phyloP scores from a whole-genome alignment of 2,888 invertebrate species.

The Drosophila putrida region DNA sequence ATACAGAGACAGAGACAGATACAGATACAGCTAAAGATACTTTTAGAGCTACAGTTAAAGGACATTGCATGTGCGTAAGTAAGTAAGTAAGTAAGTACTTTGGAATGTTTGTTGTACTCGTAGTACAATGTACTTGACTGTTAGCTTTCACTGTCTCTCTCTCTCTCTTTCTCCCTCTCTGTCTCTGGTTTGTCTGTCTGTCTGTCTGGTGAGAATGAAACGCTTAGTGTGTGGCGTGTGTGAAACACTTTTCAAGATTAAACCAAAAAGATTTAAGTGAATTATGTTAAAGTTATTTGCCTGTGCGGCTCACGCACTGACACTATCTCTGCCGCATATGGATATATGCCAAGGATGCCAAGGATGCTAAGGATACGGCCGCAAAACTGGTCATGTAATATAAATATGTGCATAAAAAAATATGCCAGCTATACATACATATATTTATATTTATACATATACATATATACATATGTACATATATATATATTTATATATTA shows the following conservation, averaged over 20 bases:
- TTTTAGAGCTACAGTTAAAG: conserved; percentile 26
- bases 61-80: conserved; percentile 20
- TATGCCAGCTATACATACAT: conserved; percentile 20
- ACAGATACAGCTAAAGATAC: conserved; percentile 14
- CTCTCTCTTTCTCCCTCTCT: no score
- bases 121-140: conserved; percentile 35
- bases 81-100: conserved; percentile 10
- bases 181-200: conserved; percentile 9
- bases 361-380: conserved; percentile 30
- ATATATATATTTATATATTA: neutral
- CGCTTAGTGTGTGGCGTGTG: conserved; percentile 43
- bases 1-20: conserved; percentile 8
- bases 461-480: neutral
- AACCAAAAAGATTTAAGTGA: conserved; percentile 79
- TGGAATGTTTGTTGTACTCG: conserved; percentile 18
- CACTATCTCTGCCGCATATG: conserved; percentile 57
- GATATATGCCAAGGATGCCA: conserved; percentile 28
- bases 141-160: conserved; percentile 6
- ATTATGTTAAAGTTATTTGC: conserved; percentile 78
- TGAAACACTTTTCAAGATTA: conserved; percentile 77
- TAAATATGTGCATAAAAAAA: conserved; percentile 73
- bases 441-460: neutral
- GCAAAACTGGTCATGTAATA: conserved; percentile 67
- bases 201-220: conserved; percentile 23
- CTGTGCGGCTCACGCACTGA: conserved; percentile 66